phyloP scores from a whole-genome alignment of 2,113 vertebrate genomes.

The Gymnogyps californianus region DNA sequence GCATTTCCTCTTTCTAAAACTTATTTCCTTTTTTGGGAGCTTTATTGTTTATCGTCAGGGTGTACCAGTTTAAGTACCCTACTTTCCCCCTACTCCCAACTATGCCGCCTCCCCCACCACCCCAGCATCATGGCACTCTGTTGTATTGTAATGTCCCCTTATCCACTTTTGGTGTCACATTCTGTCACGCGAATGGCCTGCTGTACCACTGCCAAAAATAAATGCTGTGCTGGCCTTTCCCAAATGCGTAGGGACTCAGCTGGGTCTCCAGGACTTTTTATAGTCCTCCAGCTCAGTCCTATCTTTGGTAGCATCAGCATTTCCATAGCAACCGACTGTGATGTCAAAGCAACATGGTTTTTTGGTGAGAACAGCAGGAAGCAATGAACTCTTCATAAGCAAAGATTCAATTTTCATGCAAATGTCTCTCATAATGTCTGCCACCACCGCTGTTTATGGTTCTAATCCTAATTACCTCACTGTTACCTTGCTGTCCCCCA shows the following conservation, averaged over 20 bases:
- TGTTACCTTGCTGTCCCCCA: not conserved
- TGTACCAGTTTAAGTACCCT: not conserved
- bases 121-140: not conserved
- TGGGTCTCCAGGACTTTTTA: slow-evolving; percentile 43
- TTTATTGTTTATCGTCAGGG: not conserved
- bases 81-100: not conserved
- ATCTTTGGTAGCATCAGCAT: slow-evolving; percentile 46
- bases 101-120: not conserved
- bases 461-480: not conserved
- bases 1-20: not conserved
- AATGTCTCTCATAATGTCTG: not conserved
- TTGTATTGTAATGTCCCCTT: not conserved
- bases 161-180: not conserved
- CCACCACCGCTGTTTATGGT: not conserved
- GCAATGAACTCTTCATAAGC: slow-evolving; percentile 9
- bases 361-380: slow-evolving; percentile 11
- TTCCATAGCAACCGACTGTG: slow-evolving; percentile 34
- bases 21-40: not conserved
- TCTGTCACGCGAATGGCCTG: not conserved
- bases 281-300: not conserved
- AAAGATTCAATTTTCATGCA: slow-evolving; percentile 17
- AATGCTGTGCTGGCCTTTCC: slow-evolving; percentile 23
- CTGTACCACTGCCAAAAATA: not conserved
- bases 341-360: slow-evolving; percentile 35
- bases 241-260: not conserved